Evolutionary conservation across 2,797 vertebrate species (phyloP).

Genomic region (Protosalanx chinensis): DNA sequence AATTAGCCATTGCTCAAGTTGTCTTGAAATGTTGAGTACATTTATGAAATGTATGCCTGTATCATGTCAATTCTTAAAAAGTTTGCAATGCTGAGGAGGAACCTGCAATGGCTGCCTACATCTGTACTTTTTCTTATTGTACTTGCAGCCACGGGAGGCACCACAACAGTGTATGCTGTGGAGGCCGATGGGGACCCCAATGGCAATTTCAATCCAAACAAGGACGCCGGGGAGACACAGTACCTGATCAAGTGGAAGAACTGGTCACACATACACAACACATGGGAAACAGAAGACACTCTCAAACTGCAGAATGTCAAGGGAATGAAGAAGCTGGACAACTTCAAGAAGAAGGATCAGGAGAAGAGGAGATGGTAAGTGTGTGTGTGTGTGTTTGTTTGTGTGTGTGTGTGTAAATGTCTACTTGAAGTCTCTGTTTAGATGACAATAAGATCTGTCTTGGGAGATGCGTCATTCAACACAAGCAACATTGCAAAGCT

Average conservation of each 20-base stretch:
- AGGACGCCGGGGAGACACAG: constrained; percentile 85
- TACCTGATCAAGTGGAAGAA: constrained; percentile 99
- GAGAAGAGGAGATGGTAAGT: constrained; percentile 91
- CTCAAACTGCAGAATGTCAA: constrained; percentile 95
- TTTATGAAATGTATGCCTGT: too few species aligned
- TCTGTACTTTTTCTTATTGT: neutral
- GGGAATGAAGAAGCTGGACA: constrained; percentile 99
- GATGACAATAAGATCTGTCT: neutral
- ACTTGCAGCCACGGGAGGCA: constrained; percentile 84
- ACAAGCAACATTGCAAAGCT: neutral
- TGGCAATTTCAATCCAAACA: constrained; percentile 79
- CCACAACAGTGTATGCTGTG: constrained; percentile 93
- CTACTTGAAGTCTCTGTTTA: too few species aligned
- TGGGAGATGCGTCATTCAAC: neutral
- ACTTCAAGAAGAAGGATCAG: constrained; percentile 97
- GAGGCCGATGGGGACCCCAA: constrained; percentile 97
- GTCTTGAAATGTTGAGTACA: too few species aligned
- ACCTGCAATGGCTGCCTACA: neutral
- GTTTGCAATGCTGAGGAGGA: too few species aligned
- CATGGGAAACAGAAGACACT: constrained; percentile 97
- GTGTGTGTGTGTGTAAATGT: constrained; percentile 7
- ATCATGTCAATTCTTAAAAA: too few species aligned
- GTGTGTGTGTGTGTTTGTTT: neutral
- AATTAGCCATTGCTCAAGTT: too few species aligned
- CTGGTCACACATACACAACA: constrained; percentile 99